phyloP scores from a whole-genome alignment of 2,888 invertebrate species.

The Philaethria dido region DNA sequence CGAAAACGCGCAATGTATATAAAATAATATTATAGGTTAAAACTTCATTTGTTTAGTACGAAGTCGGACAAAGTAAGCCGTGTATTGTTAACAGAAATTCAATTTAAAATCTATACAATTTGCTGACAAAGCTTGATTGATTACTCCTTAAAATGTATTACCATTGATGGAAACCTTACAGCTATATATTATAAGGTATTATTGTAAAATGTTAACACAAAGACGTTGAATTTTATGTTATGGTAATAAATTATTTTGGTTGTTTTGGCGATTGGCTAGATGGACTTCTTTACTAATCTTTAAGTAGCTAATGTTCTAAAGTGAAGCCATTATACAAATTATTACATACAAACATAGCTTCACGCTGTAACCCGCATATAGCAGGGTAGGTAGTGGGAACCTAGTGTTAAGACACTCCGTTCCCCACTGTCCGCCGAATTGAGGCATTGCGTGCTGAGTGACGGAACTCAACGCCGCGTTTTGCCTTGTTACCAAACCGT shows the following conservation, averaged over 20 bases:
- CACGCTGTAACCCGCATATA: too few relatives aligned
- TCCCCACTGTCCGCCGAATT: too few relatives aligned
- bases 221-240: conserved; percentile 8
- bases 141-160: conserved; percentile 68
- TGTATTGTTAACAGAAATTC: conserved; percentile 79
- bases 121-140: conserved; percentile 79
- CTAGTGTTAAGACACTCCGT: too few relatives aligned
- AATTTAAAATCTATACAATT: conserved; percentile 78
- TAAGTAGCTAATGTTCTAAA: too few relatives aligned
- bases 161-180: conserved; percentile 34
- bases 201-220: conserved; percentile 2
- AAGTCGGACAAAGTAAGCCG: conserved; percentile 74
- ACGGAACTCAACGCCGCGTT: too few relatives aligned
- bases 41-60: conserved; percentile 50
- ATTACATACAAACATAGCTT: too few relatives aligned
- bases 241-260: background rate
- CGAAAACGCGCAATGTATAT: conserved; percentile 46
- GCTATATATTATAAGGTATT: conserved; percentile 28
- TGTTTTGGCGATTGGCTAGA: background rate
- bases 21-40: conserved; percentile 30
- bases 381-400: too few relatives aligned
- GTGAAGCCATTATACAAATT: too few relatives aligned
- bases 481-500: too few relatives aligned
- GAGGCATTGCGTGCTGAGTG: too few relatives aligned
- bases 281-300: background rate